These are phyloP conservation scores for Plodia interpunctella DNA, from an alignment of 1,140 invertebrate species.

Conservation along the genomic window DNA sequence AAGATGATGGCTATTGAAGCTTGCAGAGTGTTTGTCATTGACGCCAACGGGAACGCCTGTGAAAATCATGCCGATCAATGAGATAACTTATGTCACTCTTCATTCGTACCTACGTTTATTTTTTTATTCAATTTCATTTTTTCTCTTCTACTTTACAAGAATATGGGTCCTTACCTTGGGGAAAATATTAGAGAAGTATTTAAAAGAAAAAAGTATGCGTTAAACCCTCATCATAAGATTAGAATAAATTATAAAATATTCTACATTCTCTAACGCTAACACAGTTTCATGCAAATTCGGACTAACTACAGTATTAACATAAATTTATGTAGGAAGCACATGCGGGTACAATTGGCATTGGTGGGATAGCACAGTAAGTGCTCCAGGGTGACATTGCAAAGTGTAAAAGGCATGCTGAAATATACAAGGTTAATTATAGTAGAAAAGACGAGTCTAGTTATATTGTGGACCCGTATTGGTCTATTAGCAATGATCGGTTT, in stretches of 20 bases:
- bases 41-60: constrained; percentile 71
- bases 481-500: constrained; percentile 18
- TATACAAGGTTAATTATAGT: constrained; percentile 19
- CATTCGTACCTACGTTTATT: background rate
- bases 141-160: background rate
- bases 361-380: background rate
- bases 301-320: background rate
- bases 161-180: background rate
- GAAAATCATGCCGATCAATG: constrained; percentile 29
- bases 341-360: background rate
- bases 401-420: background rate
- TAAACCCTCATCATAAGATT: background rate
- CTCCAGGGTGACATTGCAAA: background rate
- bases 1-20: constrained; percentile 80
- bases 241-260: background rate
- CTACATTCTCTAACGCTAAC: background rate
- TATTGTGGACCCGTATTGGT: constrained; percentile 41
- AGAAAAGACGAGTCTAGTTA: constrained; percentile 36
- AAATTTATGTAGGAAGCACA: background rate
- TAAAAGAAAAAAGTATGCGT: background rate
- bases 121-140: background rate
- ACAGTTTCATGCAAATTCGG: background rate
- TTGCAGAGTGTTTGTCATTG: constrained; percentile 72
- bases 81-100: background rate
- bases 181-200: no score